Conservation (phyloP, 2,113 vertebrate genomes). For the Seriola rivoliana region DNA sequence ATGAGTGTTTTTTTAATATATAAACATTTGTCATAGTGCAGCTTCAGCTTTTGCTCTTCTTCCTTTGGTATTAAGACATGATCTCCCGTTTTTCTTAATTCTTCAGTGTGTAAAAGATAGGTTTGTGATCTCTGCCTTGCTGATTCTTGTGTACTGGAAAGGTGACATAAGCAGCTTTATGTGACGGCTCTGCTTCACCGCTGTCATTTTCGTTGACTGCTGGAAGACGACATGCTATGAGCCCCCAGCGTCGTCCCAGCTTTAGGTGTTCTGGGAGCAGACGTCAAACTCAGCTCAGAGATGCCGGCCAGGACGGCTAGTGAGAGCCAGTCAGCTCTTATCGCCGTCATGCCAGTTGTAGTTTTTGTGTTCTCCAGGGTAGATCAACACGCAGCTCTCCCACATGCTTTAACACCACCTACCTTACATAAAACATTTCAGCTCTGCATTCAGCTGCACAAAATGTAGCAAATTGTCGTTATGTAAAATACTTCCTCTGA, state of each 20-base stretch:
- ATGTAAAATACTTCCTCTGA: constrained; percentile 56
- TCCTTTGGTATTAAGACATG: constrained; percentile 8
- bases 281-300: constrained; percentile 32
- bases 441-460: constrained; percentile 17
- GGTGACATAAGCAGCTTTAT: constrained; percentile 70
- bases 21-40: background rate
- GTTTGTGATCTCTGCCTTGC: constrained; percentile 16
- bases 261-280: constrained; percentile 43
- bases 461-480: constrained; percentile 25
- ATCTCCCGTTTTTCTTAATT: constrained; percentile 14
- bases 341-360: constrained; percentile 43
- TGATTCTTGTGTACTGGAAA: constrained; percentile 15
- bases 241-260: constrained; percentile 22
- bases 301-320: background rate
- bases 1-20: background rate
- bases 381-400: constrained; percentile 21
- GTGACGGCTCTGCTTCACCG: constrained; percentile 23
- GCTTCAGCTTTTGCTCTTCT: background rate
- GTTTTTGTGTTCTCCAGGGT: constrained; percentile 29
- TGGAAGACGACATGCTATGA: constrained; percentile 21
- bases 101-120: background rate
- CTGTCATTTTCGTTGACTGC: constrained; percentile 39
- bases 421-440: constrained; percentile 1
- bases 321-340: constrained; percentile 49
- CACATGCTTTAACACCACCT: constrained; percentile 34